phyloP scores from a whole-genome alignment of 2,888 invertebrate species.

The Xestia sexstrigata region DNA sequence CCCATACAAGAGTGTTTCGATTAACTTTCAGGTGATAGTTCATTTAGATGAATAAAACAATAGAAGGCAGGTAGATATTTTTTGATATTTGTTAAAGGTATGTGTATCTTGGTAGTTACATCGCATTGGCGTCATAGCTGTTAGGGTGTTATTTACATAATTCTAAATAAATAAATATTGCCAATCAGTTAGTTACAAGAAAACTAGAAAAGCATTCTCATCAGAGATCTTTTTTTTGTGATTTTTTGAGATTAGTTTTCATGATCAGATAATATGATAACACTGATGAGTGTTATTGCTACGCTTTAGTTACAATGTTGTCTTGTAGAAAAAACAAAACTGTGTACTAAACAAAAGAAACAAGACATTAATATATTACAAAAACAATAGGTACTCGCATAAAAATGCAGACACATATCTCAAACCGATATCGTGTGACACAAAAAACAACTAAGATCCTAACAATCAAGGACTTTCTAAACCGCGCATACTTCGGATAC shows the following conservation, averaged over 20 bases:
- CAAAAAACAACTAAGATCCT: constrained; percentile 10
- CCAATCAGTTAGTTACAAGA: neutral
- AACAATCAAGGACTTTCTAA: constrained; percentile 55
- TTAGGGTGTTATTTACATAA: too few relatives aligned
- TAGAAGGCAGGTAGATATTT: neutral
- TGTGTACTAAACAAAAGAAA: neutral
- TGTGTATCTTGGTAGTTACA: too few relatives aligned
- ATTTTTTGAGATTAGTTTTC: neutral
- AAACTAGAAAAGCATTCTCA: neutral
- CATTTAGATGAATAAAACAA: neutral
- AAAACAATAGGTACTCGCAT: neutral
- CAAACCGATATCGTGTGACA: constrained; percentile 15
- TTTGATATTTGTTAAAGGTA: too few relatives aligned
- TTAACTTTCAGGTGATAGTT: neutral
- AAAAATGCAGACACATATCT: constrained; percentile 44
- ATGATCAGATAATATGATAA: neutral
- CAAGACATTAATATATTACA: neutral
- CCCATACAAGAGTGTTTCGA: neutral
- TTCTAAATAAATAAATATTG: too few relatives aligned
- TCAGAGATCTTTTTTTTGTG: neutral
- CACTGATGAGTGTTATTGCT: neutral
- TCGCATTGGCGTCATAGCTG: too few relatives aligned
- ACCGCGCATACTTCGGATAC: constrained; percentile 47
- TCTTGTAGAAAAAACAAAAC: neutral
- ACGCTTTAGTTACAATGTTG: neutral